Conservation (phyloP, 2,888 invertebrate species). For the Mycalesis mineus region DNA sequence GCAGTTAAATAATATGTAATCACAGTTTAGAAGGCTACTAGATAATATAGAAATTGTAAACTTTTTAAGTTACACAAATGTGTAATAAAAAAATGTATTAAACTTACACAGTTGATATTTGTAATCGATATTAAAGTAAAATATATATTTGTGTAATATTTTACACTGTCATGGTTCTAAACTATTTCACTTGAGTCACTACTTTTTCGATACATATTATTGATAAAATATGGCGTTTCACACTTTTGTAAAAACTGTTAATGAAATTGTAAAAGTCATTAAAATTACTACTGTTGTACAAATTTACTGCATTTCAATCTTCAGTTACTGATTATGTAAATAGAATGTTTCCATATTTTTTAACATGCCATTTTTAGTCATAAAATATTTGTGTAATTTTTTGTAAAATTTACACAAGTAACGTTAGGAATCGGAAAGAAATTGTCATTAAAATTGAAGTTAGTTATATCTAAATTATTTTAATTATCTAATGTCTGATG, state of each 20-base stretch:
- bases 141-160: slow-evolving; percentile 2
- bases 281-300: slow-evolving; percentile 1
- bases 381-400: neutral
- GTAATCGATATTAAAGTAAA: neutral
- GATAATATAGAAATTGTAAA: neutral
- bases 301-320: slow-evolving; percentile 2
- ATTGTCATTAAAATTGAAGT: neutral
- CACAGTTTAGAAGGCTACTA: slow-evolving; percentile 2
- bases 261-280: slow-evolving; percentile 2
- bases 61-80: slow-evolving; percentile 6
- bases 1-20: neutral
- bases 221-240: neutral
- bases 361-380: neutral
- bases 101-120: neutral
- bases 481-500: no score
- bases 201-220: neutral
- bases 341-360: neutral
- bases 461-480: no score
- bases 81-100: neutral
- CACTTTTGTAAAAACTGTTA: neutral
- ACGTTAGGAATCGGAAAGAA: neutral
- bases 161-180: slow-evolving; percentile 2
- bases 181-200: neutral
- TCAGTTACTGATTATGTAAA: neutral
- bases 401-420: neutral